phyloP scores from a whole-genome alignment of 2,113 vertebrate species.

The Pseudois nayaur region DNA sequence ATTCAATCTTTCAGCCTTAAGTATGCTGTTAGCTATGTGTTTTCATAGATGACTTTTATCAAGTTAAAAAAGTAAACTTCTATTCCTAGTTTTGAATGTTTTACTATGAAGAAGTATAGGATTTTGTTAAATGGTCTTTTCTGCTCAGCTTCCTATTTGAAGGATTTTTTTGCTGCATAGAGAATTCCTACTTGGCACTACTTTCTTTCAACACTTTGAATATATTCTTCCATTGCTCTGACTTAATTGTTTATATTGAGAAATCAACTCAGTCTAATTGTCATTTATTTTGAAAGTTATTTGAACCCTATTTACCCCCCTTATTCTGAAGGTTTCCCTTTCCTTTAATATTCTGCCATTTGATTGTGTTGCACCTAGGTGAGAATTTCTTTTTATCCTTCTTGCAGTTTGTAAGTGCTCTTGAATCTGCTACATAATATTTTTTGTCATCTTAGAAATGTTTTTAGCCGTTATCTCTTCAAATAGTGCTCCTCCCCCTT shows the following conservation, averaged over 20 bases:
- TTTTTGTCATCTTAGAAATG: slow-evolving; percentile 15
- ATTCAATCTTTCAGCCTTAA: neutral
- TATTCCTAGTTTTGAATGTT: neutral
- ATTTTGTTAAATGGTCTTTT: neutral
- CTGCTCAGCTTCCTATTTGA: neutral
- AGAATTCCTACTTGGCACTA: neutral
- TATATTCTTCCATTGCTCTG: neutral
- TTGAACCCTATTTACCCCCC: neutral
- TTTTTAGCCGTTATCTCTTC: neutral
- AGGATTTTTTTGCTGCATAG: neutral
- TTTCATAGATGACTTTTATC: neutral
- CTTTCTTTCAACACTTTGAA: neutral
- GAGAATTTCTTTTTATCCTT: neutral
- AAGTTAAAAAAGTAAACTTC: neutral
- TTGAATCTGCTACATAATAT: neutral
- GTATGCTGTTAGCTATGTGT: neutral
- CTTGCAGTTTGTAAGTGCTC: neutral
- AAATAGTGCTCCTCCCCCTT: neutral
- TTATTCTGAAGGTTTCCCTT: neutral
- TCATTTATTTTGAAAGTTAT: neutral
- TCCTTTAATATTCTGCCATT: neutral
- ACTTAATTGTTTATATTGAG: neutral
- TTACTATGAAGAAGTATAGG: neutral
- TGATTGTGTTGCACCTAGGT: neutral
- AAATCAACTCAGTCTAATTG: neutral